These are phyloP conservation scores for Neoaliturus tenellus DNA, from an alignment of 2,888 invertebrate genomes.

Conservation along the genomic window DNA sequence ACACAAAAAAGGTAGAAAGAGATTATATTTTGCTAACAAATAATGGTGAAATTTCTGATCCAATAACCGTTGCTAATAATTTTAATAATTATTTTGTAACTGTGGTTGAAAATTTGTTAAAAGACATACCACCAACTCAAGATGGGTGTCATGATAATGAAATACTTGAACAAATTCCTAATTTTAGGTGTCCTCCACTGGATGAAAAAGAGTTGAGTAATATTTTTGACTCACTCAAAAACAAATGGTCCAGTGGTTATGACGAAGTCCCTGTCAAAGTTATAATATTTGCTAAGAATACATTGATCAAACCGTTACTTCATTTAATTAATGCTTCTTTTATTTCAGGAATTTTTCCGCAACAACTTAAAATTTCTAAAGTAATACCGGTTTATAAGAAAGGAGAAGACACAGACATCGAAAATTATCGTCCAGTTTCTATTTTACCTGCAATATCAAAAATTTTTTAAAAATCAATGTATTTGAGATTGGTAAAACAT, in stretches of 20 bases:
- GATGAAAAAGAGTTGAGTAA: not conserved
- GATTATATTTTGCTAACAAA: not conserved
- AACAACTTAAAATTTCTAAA: constrained; percentile 24
- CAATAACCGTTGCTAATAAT: not conserved
- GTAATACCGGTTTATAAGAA: constrained; percentile 22
- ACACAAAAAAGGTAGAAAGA: not conserved
- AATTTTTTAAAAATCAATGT: constrained; percentile 14
- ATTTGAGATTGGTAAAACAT: constrained; percentile 25
- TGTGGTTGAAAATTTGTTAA: not conserved
- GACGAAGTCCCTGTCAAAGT: not conserved
- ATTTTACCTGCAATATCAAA: constrained; percentile 36
- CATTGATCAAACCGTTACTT: not conserved
- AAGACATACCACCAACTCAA: not conserved
- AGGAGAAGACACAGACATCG: constrained; percentile 4
- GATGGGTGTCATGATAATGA: not conserved
- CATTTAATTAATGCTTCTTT: constrained; percentile 16
- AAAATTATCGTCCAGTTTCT: constrained; percentile 20
- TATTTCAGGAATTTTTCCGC: constrained; percentile 3
- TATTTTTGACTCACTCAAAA: constrained; percentile 25
- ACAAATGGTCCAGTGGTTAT: constrained; percentile 26
- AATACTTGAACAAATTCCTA: not conserved
- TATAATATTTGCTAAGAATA: constrained; percentile 5
- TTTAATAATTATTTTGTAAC: constrained; percentile 27
- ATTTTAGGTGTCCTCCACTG: constrained; percentile 32
- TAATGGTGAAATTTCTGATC: constrained; percentile 15